Conservation (phyloP, 1,140 invertebrate species). For the Bombus vancouverensis region DNA sequence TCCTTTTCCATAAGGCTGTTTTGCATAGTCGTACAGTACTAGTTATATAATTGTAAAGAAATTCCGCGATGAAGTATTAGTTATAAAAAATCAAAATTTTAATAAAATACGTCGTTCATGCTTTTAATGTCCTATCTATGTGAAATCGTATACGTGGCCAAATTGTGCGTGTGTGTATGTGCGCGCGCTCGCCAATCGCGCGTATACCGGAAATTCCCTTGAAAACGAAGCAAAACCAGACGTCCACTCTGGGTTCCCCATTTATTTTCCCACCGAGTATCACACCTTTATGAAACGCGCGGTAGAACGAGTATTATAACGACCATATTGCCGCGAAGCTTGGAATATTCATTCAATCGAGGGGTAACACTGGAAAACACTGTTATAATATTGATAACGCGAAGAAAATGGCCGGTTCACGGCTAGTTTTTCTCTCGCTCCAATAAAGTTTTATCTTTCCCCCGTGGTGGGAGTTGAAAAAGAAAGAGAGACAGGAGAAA, state of each 20-base stretch:
- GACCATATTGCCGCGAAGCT: background rate
- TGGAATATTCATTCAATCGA: conserved; percentile 19
- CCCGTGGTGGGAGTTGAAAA: too few species aligned
- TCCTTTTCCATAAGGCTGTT: too few species aligned
- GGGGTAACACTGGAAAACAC: conserved; percentile 22
- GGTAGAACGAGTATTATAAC: conserved; percentile 15
- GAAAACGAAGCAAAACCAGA: background rate
- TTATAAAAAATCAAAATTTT: too few species aligned
- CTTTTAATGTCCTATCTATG: too few species aligned
- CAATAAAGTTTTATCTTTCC: conserved; percentile 38
- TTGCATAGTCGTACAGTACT: too few species aligned
- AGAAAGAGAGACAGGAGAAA: background rate
- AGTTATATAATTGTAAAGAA: too few species aligned
- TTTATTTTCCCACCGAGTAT: background rate
- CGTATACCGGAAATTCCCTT: background rate
- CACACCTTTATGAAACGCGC: conserved; percentile 1
- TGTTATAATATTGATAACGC: conserved; percentile 54
- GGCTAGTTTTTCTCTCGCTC: background rate
- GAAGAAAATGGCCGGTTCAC: conserved; percentile 38
- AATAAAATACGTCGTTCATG: too few species aligned
- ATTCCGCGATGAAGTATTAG: too few species aligned
- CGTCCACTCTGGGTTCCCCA: background rate
- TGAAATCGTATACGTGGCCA: too few species aligned
- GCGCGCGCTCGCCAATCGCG: too few species aligned
- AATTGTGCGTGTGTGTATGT: fast-evolving